Base-by-base conservation (phyloP, 92 coral and sea anemone genomes). In the Phenganax subtilis region DNA sequence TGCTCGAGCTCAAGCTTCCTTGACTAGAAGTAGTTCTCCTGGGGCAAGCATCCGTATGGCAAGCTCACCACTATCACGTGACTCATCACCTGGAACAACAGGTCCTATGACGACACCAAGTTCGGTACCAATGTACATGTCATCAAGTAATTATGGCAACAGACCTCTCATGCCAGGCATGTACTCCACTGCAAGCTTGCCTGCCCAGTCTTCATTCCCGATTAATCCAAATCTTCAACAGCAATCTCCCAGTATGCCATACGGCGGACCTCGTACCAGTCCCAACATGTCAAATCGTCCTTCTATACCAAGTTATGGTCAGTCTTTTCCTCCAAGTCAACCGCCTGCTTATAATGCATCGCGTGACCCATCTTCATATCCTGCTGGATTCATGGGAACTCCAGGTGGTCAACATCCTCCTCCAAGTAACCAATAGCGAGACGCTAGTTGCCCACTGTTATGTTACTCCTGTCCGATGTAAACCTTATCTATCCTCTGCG, bases 401-500 rank as follows among this genome's bases (percentile, higher is more conserved):
- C 83, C 83, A 64, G 69, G 74, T 52, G 53, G 74, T 29, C 83
- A 79, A 79, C 83, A 79, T 64, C 74, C 83, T 7, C 83, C 83
- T 5, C 47, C 73, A n/a, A 68, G 73, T 68, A 68, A 68, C 53
- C 47, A n/a, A 68, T 14, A 68, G 9, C 17, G 0, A 17, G 7
- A 20, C 9, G 30, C 10, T 16, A 25, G 27, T 37, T 9, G 70
- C 47, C 44, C 2, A 37, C 47, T 37, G 5, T 37, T 37, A 5
- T 37, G 47, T 37, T 37, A 37, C 47, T 2, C 47, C 47, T 37
- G 47, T 37, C 47, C 47, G 2, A 37, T 37, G 47, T 37, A 37
- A 37, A 37, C 47, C 47, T 5, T 37, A 37, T 37, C 2, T 37
- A 37, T 37, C 47, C 47, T 37, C 47, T 37, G 47, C 47, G 47